phyloP scores from a whole-genome alignment of 2,888 invertebrate genomes.

The Conops quadrifasciatus region DNA sequence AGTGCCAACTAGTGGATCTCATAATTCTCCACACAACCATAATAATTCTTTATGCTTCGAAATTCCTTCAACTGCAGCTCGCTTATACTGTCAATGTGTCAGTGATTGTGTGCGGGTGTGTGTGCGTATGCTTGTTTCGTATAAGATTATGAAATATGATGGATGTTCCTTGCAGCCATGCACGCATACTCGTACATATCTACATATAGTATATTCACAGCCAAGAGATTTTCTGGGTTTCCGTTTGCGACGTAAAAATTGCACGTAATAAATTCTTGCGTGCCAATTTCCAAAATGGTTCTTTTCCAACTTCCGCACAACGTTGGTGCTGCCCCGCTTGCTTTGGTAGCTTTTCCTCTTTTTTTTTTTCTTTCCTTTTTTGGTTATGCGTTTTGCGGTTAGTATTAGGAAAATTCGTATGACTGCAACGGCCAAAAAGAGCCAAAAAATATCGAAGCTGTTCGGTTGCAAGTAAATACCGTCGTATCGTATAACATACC shows the following conservation, averaged over 20 bases:
- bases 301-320: not conserved
- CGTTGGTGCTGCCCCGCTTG: not conserved
- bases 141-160: not conserved
- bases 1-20: too few species aligned
- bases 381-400: too few species aligned
- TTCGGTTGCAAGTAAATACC: too few species aligned
- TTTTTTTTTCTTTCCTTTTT: not conserved
- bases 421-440: too few species aligned
- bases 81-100: not conserved
- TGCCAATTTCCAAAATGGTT: not conserved
- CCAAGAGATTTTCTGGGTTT: not conserved
- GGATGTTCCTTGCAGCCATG: not conserved
- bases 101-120: not conserved
- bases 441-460: too few species aligned
- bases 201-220: not conserved
- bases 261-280: constrained; percentile 36
- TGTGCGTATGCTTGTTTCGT: not conserved
- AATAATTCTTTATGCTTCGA: constrained; percentile 20
- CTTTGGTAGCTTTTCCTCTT: not conserved
- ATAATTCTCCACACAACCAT: not conserved
- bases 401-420: too few species aligned
- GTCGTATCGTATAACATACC: too few species aligned
- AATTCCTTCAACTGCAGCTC: constrained; percentile 23
- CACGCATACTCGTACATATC: not conserved
- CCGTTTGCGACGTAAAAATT: constrained; percentile 32